A percentile compares a stretch with the other conserved stretches of the same genome.
Evolutionary conservation across 1,140 invertebrate genomes (phyloP).

Genomic region (Apis laboriosa): DNA sequence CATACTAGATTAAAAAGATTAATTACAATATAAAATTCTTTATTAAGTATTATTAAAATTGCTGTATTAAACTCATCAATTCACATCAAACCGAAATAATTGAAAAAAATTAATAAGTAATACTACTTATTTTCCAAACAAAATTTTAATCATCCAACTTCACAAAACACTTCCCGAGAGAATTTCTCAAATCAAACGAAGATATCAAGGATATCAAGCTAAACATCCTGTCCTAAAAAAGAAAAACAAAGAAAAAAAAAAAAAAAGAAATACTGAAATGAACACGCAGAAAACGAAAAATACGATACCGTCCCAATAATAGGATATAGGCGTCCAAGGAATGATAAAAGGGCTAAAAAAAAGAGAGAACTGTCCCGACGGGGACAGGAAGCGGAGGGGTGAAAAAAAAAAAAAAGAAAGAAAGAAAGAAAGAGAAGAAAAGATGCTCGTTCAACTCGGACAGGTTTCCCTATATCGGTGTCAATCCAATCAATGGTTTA

Average conservation of each 20-base stretch:
- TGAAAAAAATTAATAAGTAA: background rate
- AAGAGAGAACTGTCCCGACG: conserved; percentile 12
- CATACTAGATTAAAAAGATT: background rate
- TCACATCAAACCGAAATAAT: background rate
- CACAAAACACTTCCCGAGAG: too few relatives aligned
- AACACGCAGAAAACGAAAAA: conserved; percentile 8
- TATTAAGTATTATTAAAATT: background rate
- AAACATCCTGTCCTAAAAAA: too few relatives aligned
- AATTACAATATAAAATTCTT: background rate
- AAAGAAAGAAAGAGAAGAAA: conserved; percentile 41
- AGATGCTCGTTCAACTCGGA: conserved; percentile 57
- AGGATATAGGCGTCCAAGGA: background rate
- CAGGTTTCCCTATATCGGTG: conserved; percentile 72
- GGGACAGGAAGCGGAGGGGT: background rate
- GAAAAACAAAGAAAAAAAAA: background rate
- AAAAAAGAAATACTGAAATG: background rate
- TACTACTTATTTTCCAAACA: background rate
- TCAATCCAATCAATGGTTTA: conserved; percentile 79
- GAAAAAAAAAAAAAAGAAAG: background rate
- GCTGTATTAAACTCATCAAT: background rate
- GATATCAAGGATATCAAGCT: background rate
- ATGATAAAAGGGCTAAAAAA: conserved; percentile 40
- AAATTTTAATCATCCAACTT: background rate
- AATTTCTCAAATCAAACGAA: too few relatives aligned
- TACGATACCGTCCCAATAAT: conserved; percentile 9